Evolutionary conservation across 2,797 vertebrate genomes (phyloP), one percentile per base, ranked within the genome.

Genomic region (Odontamblyopus lacepedii): DNA sequence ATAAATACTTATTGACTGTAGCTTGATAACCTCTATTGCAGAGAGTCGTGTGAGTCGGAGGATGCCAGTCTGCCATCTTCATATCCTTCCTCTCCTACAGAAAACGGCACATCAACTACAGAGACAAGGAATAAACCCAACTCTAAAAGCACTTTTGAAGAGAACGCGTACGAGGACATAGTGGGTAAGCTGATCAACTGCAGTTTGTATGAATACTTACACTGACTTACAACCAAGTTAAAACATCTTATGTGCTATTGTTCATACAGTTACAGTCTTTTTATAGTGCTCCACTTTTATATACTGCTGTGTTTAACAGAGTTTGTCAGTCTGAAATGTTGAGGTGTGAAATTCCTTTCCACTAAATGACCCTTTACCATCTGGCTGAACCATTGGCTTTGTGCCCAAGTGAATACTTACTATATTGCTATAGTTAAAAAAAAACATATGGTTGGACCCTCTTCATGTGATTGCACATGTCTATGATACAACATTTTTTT

Each of bases 121-220:
- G 95, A 95, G 82, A 92, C 85, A 74, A 95, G 92, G 86, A 94
- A 89, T 79, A 95, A 94, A 74, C 95, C 95, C 87, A 94, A 91
- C 92, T 96, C 95, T 78, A 98, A 98, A 94, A 96, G 96, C 96
- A 97, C 96, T 95, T 96, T 96, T 94, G 96, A 99, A 94, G 98
- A 99, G 87, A 99, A 99, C 77, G 93, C 97, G 79, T 99, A 99
- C 82, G 97, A 99, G 93, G 98, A 99, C 84, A 98, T 99, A 73
- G 95, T 97, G 89, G 98, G 98, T 99, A 95, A 96, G 97, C 72
- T 68, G 19, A 12, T 30, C 11, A 66, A 38, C 50, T 53, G 11
- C 59, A 30, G 63, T 18, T 6, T 63, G 15, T 63, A 63, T 9
- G 18, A n/a, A 63, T 18, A 62, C 32, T 5, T 18, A 41, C 12